These are phyloP conservation scores for Drosophila nigritarsus DNA, from an alignment of 2,888 invertebrate genomes.

Conservation along the genomic window DNA sequence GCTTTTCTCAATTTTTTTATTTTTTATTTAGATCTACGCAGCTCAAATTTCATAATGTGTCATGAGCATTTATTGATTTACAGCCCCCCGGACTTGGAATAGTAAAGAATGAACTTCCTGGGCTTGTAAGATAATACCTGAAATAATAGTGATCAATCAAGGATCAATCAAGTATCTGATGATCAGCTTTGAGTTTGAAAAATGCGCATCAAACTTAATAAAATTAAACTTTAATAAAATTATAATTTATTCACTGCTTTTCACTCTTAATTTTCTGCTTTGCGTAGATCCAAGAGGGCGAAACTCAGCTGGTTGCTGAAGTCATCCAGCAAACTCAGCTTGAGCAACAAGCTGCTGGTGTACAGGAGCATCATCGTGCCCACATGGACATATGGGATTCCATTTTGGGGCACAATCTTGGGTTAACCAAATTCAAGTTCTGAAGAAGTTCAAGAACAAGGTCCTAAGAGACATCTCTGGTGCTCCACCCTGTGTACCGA, in stretches of 20 bases:
- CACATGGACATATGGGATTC: too few relatives aligned
- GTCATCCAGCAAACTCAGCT: too few relatives aligned
- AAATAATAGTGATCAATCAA: background rate
- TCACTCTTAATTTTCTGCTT: too few relatives aligned
- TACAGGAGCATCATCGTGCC: too few relatives aligned
- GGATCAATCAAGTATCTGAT: background rate
- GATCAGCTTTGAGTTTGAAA: background rate
- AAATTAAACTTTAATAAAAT: background rate
- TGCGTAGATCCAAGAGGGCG: too few relatives aligned
- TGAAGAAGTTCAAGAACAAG: too few relatives aligned
- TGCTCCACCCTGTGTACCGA: too few relatives aligned
- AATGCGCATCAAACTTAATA: background rate
- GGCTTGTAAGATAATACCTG: slow-evolving; percentile 36
- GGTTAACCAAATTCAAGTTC: too few relatives aligned
- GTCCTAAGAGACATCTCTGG: too few relatives aligned
- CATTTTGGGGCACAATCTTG: too few relatives aligned
- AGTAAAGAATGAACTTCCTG: slow-evolving; percentile 27
- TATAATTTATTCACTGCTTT: background rate
- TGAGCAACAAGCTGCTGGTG: too few relatives aligned
- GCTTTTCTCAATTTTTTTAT: slow-evolving; percentile 22
- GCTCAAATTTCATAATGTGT: slow-evolving; percentile 60
- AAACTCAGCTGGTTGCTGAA: too few relatives aligned
- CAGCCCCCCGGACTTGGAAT: slow-evolving; percentile 7
- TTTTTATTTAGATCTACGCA: slow-evolving; percentile 19
- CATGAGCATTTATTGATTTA: slow-evolving; percentile 57